phyloP scores from a whole-genome alignment of 2,113 vertebrate genomes.

The Ivindomyrus marchei region DNA sequence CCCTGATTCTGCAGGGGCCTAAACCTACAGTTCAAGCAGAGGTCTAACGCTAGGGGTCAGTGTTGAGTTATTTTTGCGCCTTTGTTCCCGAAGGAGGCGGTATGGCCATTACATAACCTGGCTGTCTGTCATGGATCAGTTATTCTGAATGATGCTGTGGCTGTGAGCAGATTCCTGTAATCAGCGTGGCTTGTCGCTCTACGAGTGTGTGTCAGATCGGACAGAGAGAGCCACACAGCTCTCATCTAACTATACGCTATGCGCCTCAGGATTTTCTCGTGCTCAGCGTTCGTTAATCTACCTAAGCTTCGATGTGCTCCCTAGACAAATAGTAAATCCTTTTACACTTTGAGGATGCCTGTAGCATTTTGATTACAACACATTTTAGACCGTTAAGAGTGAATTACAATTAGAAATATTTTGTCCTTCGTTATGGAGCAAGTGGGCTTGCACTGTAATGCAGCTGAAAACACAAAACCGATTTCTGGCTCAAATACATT shows the following conservation, averaged over 20 bases:
- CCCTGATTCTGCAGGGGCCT: not conserved
- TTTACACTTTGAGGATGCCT: not conserved
- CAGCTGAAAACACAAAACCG: not conserved
- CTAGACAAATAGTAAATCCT: not conserved
- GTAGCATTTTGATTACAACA: not conserved
- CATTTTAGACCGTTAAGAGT: not conserved
- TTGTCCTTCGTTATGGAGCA: not conserved
- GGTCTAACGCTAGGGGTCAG: not conserved
- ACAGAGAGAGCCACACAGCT: not conserved
- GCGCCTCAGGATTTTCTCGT: not conserved
- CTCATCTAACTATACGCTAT: not conserved
- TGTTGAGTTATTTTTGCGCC: not conserved
- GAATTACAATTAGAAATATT: not conserved
- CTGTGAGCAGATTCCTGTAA: not conserved
- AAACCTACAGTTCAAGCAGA: not conserved
- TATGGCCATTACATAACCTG: not conserved
- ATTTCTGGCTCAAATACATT: not conserved
- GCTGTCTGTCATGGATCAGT: not conserved
- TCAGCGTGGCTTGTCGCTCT: not conserved
- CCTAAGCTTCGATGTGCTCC: not conserved
- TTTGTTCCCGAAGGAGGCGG: not conserved
- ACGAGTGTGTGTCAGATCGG: not conserved
- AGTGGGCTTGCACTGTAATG: not conserved
- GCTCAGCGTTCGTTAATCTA: not conserved
- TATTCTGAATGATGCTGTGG: not conserved